phyloP scores from a whole-genome alignment of 2,113 vertebrate species.

The Solea senegalensis region DNA sequence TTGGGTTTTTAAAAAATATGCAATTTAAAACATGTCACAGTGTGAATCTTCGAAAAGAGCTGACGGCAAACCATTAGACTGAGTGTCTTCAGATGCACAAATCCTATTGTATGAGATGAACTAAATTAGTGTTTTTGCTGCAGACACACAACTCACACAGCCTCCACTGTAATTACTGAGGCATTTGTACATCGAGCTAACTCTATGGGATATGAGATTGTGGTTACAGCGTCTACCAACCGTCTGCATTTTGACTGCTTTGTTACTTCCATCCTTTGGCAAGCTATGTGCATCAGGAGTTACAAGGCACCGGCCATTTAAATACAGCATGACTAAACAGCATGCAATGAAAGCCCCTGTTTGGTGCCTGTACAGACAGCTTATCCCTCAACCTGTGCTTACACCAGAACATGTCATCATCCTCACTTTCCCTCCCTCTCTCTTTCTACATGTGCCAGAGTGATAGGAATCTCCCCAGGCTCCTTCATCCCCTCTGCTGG shows the following conservation, averaged over 20 bases:
- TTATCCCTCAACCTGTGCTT: constrained; percentile 71
- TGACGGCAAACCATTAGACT: neutral
- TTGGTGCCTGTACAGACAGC: constrained; percentile 64
- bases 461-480: constrained; percentile 64
- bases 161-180: constrained; percentile 56
- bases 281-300: constrained; percentile 42
- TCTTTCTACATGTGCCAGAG: constrained; percentile 50
- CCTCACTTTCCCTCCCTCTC: constrained; percentile 44
- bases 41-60: neutral
- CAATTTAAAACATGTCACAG: neutral
- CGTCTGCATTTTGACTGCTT: constrained; percentile 30
- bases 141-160: constrained; percentile 44
- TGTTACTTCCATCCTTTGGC: constrained; percentile 46
- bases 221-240: constrained; percentile 31
- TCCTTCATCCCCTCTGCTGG: constrained; percentile 40
- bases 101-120: constrained; percentile 24
- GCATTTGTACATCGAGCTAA: constrained; percentile 47
- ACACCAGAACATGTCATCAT: constrained; percentile 43
- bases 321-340: constrained; percentile 78
- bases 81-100: constrained; percentile 12
- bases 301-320: constrained; percentile 70
- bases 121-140: constrained; percentile 23
- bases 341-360: constrained; percentile 73
- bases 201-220: constrained; percentile 45
- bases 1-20: neutral